Base-by-base conservation (phyloP, 1,140 invertebrate genomes). In the Drosophila murphyi region DNA sequence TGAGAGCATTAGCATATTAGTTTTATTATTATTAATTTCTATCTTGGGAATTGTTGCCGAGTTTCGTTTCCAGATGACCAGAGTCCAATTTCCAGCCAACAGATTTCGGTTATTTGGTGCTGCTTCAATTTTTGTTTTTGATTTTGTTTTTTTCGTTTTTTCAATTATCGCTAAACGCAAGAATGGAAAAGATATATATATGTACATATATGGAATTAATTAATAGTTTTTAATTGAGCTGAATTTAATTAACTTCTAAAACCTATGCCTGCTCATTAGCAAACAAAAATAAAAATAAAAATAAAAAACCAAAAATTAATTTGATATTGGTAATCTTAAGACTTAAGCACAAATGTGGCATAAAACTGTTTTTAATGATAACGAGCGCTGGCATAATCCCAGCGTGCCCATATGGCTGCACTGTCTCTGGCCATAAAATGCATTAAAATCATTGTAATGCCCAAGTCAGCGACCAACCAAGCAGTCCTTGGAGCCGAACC, bases 371-470 rank as follows among this genome's bases (percentile, higher is more conserved):
- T 70, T 85, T 75, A 74, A 80, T 77, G 69, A 37, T 73, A 69
- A 61, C 51, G 72, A 72, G 41, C 43, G 45, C 37, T 41, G 70
- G 39, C 45, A 59, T 10, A 54, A 47, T 29, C 20, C 37, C 69
- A 80, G 48, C 55, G 77, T 78, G 74, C 73, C 83, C 83, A 88
- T 87, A 80, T 87, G 83, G 83, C 70, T 55, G 76, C 83, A 80
- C 60, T 80, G 83, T 89, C 80, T 80, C 50, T n/a, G 62, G 63
- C 70, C 77, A 89, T 88, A 80, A 88, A 88, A 80, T 31, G 64
- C 85, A 88, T 88, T 88, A 88, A 88, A 88, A 89, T 88, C 83
- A 88, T 88, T 88, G 83, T 89, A 88, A 88, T 88, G 83, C 71
- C 71, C 80, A 77, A 31, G 81, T 60, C 81, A 88, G 68, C 57